Evolutionary conservation across 2,797 vertebrate genomes (phyloP), one percentile per base, ranked within the genome.

Genomic region (Enteromius fasciolatus): DNA sequence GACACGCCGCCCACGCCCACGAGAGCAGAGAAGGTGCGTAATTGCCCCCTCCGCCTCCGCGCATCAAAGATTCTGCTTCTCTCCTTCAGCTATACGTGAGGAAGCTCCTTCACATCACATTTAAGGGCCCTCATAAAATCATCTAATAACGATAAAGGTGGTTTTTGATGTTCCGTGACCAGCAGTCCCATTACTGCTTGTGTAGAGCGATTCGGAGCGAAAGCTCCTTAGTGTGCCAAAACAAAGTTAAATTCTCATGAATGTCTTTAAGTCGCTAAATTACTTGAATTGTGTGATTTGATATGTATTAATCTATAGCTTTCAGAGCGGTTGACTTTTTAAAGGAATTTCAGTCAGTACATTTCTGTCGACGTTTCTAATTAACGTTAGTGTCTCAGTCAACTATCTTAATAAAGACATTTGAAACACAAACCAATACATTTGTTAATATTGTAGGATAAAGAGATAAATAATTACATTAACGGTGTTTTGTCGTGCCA

Each of bases 1-100:
- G 76, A 80, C 81, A 76, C 66, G 59, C 72, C 78, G 31, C 81
- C 77, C 84, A 80, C 84, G 72, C 84, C 83, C 77, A 83, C 77
- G 61, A 80, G 83, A 75, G 70, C 78, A 59, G 61, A 23, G 63
- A 83, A 76, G 64, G 76, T 73, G 80, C 79, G 79, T 84, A 59
- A 80, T 39, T 80, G 70, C 77, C 64, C 44, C 48, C 75, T 48
- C 73, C 73, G 72, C 82, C 81, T 76, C 81, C 81, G 72, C 50
- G 33, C 72, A 52, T 36, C 64, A 59, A n/a, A 78, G 57, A 74
- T 74, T 48, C 63, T 36, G 33, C 83, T 28, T 57, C 28, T 59
- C 48, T 57, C 36, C 61, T 57, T 80, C 23, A 66, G 8, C 23
- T 33, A n/a, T 11, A 20, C 20, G 48, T 3, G 18, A 57, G 75